Base-by-base conservation (phyloP, 2,113 vertebrate species). In the Hipposideros armiger region DNA sequence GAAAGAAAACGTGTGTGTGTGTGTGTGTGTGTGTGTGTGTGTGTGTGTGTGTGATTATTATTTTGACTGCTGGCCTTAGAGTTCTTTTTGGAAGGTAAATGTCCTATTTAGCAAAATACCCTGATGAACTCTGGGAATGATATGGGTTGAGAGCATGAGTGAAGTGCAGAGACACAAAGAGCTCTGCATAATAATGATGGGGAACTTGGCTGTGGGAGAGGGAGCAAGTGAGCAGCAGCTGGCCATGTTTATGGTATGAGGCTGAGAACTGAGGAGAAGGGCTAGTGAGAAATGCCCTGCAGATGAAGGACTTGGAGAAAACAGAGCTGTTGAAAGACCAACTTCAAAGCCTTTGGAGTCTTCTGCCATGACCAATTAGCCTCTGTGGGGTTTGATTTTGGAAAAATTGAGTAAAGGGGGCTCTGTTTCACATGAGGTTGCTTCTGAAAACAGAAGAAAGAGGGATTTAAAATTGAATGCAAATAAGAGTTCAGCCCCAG, bases 11-110 rank as follows among this genome's bases (percentile, higher is more conserved):
- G 36, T 36, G 36, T 40, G 3, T n/a, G 16, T 42, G 4, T 20
- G 8, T n/a, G 1, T 58, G 3, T 40, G 3, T n/a, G 16, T 42
- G 4, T 20, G 8, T n/a, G 1, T 58, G 3, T 40, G 3, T n/a
- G 16, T n/a, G 1, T 58, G 3, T 40, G 3, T n/a, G 16, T 42
- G 4, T 20, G 8, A 36, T 32, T 40, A 62, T 15, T 56, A 50
- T 52, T 93, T 73, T 73, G 32, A 70, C 3, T 82, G 4, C 36
- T 93, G 30, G 40, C 16, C 32, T 30, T 76, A 26, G 78, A 30
- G 17, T 76, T 62, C 0, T 58, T 80, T 54, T 47, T 58, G 50
- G 66, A 76, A 87, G 16, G 22, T 74, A 47, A 73, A 77, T 22
- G 13, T 69, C 54, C 24, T 28, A 28, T 30, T 66, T 73, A 86